These are phyloP conservation scores for Nannospalax galili DNA, from an alignment of 2,113 vertebrate genomes.

Conservation along the genomic window DNA sequence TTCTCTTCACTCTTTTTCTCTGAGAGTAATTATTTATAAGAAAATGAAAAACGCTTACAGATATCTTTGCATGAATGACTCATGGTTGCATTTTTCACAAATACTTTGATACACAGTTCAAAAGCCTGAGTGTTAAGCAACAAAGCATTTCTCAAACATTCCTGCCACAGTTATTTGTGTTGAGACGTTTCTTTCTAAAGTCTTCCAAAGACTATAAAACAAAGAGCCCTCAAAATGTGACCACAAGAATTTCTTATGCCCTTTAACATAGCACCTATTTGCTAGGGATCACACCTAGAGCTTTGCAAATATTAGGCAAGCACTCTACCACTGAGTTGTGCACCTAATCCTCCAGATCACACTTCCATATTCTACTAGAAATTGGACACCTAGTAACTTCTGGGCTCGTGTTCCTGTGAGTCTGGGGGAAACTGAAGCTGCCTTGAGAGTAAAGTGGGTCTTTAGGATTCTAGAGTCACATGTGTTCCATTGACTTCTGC, in stretches of 20 bases:
- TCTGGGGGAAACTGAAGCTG: background rate
- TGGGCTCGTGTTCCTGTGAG: background rate
- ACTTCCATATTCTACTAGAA: background rate
- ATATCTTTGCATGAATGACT: constrained; percentile 16
- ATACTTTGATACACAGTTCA: background rate
- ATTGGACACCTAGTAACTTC: background rate
- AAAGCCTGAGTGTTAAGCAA: background rate
- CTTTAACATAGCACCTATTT: background rate
- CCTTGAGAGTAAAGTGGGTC: background rate
- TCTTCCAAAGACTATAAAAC: background rate
- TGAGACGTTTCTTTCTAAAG: background rate
- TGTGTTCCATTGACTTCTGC: background rate
- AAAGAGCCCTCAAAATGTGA: background rate
- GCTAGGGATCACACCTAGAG: background rate
- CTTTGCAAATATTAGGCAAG: background rate
- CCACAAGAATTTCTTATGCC: background rate
- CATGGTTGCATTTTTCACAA: background rate
- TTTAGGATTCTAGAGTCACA: background rate
- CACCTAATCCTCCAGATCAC: background rate
- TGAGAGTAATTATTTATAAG: constrained; percentile 51
- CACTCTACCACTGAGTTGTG: background rate
- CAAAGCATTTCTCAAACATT: background rate
- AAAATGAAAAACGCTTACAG: constrained; percentile 58
- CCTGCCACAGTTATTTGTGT: background rate
- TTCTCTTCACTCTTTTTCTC: constrained; percentile 17